Evolutionary conservation across 1,140 invertebrate species (phyloP), one percentile per base, ranked within the genome.

Genomic region (Drosophila bifasciata): DNA sequence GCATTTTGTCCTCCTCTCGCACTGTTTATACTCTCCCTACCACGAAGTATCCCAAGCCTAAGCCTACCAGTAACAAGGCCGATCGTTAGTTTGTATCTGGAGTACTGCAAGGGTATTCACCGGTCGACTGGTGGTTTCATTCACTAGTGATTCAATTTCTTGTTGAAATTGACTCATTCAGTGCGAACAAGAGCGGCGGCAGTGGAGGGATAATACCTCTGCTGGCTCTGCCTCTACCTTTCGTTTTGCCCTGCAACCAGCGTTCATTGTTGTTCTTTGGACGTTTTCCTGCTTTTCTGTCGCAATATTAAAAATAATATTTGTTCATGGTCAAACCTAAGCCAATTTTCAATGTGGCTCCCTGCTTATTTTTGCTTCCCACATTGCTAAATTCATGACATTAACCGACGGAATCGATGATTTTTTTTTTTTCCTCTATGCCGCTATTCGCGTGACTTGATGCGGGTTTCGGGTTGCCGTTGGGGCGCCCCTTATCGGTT

Each of bases 251-350:
- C 17, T 53, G 44, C 32, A 36, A 36, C 32, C 32, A 36, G 13
- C 32, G 32, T 16, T 44, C 39, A 43, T 67, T 72, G 48, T 55
- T 62, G 13, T 51, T 70, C 15, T 50, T 56, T 48, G 43, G 53
- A 43, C 57, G 51, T 44, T 56, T 66, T 76, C 74, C 62, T 49
- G 61, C 36, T 67, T 66, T 80, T 61, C 36, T 48, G 40, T 23
- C 55, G 52, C 53, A 74, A 71, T 46, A 78, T 81, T 73, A 81
- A 77, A 81, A 81, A 75, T 86, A 86, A 86, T 88, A 78, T 75
- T 68, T 71, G 45, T 66, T 83, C 83, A 86, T 56, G 83, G 83
- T 50, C 83, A 83, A 41, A 57, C 64, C 70, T 88, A 86, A 86
- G 78, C 83, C 83, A 83, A 86, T 86, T 86, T 81, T 68, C 52